phyloP scores from a whole-genome alignment of 2,113 vertebrate genomes.

The Eupsittula cactorum region DNA sequence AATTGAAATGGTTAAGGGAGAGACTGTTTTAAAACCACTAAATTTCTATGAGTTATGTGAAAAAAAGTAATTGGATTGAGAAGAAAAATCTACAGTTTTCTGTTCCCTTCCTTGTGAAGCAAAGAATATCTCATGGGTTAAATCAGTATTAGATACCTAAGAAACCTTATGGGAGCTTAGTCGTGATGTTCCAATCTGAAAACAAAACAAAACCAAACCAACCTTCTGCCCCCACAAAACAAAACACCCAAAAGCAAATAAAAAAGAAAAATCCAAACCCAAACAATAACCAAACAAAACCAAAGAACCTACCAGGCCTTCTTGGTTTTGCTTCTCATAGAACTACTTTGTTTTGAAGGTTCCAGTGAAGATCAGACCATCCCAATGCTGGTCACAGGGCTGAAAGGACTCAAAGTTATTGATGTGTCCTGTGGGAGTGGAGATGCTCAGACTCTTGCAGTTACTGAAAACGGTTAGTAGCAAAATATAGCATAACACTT shows the following conservation, averaged over 20 bases:
- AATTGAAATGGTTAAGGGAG: neutral
- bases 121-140: neutral
- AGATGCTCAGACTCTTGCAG: slow-evolving; percentile 94
- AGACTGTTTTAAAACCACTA: neutral
- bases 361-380: slow-evolving; percentile 97
- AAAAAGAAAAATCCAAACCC: neutral
- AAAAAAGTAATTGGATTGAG: neutral
- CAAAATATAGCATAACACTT: neutral
- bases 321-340: neutral
- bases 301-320: neutral
- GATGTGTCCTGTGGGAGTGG: slow-evolving; percentile 95
- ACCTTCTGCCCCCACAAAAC: accelerated
- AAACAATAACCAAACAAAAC: neutral
- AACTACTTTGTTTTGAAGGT: slow-evolving; percentile 75
- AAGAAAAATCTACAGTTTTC: neutral
- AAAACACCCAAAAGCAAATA: neutral
- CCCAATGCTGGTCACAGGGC: slow-evolving; percentile 91
- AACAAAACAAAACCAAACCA: neutral
- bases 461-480: slow-evolving; percentile 92
- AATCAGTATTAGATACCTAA: neutral
- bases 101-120: neutral
- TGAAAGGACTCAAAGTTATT: slow-evolving; percentile 94
- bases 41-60: neutral
- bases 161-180: neutral
- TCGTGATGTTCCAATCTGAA: neutral